Conservation (phyloP, 1,140 invertebrate species). For the Caenorhabditis remanei region DNA sequence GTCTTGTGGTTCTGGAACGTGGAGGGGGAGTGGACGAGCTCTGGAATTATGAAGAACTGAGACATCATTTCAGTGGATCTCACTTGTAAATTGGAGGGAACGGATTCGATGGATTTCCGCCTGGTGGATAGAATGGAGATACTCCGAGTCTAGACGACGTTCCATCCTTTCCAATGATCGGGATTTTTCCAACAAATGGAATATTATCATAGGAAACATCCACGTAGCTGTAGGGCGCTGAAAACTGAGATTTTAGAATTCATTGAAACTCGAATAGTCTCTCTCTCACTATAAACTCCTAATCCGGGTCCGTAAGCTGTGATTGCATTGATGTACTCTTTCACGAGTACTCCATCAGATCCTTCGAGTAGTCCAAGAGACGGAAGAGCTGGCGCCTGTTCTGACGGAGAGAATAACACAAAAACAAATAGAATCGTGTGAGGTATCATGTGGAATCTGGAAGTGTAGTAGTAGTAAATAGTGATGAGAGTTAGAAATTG, state of each 20-base stretch:
- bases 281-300: conserved; percentile 60
- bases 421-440: neutral
- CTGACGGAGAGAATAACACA: neutral
- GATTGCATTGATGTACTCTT: conserved; percentile 65
- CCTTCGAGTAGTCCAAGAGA: conserved; percentile 33
- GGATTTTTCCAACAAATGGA: conserved; percentile 70
- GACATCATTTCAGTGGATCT: neutral
- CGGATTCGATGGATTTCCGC: conserved; percentile 68
- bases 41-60: conserved; percentile 25
- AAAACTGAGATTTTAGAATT: neutral
- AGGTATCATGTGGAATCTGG: conserved; percentile 13
- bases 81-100: conserved; percentile 67
- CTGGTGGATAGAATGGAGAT: conserved; percentile 66
- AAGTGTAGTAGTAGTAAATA: neutral
- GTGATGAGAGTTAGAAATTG: no score
- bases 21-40: conserved; percentile 67
- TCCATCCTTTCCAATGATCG: conserved; percentile 68
- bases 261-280: neutral
- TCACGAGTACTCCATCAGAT: conserved; percentile 40
- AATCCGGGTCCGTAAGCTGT: conserved; percentile 69
- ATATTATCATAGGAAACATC: conserved; percentile 69
- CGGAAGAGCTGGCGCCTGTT: conserved; percentile 45
- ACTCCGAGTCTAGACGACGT: conserved; percentile 64
- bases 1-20: conserved; percentile 69
- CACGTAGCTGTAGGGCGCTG: conserved; percentile 67